phyloP scores from a whole-genome alignment of 2,113 vertebrate genomes.

The Nothocercus nigrocapillus region DNA sequence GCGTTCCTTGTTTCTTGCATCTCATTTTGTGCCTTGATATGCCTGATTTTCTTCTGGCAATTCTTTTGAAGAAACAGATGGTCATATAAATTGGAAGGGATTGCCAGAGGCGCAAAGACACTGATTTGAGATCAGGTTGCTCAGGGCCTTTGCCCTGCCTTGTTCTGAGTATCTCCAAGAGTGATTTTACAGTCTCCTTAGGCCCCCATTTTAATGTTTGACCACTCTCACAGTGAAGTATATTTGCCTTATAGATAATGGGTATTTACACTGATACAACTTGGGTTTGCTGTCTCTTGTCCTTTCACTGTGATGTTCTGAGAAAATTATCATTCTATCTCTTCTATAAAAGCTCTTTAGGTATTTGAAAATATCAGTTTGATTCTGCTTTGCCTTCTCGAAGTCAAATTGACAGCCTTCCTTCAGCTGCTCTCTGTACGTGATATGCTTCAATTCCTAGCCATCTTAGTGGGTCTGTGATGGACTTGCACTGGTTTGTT shows the following conservation, averaged over 20 bases:
- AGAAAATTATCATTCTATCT: background rate
- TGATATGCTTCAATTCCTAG: background rate
- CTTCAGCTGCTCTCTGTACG: background rate
- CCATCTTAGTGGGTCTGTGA: background rate
- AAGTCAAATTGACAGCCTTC: background rate
- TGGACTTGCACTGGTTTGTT: background rate
- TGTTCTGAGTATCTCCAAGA: background rate
- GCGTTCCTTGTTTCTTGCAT: background rate
- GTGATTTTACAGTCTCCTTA: background rate
- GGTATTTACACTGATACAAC: background rate
- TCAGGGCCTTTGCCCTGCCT: background rate
- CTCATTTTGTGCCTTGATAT: background rate
- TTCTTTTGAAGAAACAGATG: background rate
- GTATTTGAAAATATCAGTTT: background rate
- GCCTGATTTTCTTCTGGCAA: conserved; percentile 16
- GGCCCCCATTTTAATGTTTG: background rate
- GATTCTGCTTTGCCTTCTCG: background rate
- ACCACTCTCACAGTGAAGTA: background rate
- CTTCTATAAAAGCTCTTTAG: background rate
- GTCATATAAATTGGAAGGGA: background rate
- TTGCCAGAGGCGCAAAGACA: background rate
- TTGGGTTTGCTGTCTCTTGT: background rate
- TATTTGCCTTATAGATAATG: background rate
- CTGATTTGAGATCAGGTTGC: background rate
- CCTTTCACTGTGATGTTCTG: background rate